Evolutionary conservation across 2,797 vertebrate species (phyloP).

Genomic region (Sphaeramia orbicularis): DNA sequence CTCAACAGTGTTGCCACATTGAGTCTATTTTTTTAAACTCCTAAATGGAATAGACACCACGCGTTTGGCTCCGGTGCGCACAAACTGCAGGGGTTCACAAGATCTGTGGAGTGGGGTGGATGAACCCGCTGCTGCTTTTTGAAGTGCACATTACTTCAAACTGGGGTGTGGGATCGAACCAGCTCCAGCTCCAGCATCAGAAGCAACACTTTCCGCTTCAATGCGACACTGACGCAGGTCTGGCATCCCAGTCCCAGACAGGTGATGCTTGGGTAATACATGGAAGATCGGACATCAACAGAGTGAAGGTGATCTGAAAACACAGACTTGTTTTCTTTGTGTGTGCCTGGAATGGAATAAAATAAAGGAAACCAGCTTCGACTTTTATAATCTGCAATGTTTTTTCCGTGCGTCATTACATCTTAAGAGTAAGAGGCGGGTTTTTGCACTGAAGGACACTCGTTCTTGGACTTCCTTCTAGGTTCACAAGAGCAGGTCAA

Average conservation of each 20-base stretch:
- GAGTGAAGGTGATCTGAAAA: slow-evolving; percentile 15
- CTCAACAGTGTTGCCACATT: neutral
- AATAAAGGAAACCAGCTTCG: slow-evolving; percentile 21
- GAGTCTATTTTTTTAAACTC: neutral
- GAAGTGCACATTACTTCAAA: slow-evolving; percentile 31
- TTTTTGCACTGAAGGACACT: slow-evolving; percentile 49
- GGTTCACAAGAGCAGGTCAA: slow-evolving; percentile 34
- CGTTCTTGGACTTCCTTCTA: slow-evolving; percentile 44
- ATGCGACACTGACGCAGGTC: slow-evolving; percentile 79
- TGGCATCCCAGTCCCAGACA: slow-evolving; percentile 55
- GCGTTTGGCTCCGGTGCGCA: slow-evolving; percentile 10
- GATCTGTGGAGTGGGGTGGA: neutral
- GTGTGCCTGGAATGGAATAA: slow-evolving; percentile 63
- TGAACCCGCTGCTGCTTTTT: slow-evolving; percentile 16
- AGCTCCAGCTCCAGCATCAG: slow-evolving; percentile 50
- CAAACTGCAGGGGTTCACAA: neutral
- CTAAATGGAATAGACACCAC: slow-evolving; percentile 9
- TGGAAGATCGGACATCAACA: slow-evolving; percentile 17
- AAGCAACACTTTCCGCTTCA: slow-evolving; percentile 56
- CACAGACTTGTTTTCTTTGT: neutral
- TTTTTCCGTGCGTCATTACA: slow-evolving; percentile 62
- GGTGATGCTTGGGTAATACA: slow-evolving; percentile 59
- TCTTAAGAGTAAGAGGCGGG: slow-evolving; percentile 46
- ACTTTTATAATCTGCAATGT: slow-evolving; percentile 59
- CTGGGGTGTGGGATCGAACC: slow-evolving; percentile 40